Evolutionary conservation across 1,140 invertebrate genomes (phyloP).

Genomic region (Daktulosphaira vitifoliae): DNA sequence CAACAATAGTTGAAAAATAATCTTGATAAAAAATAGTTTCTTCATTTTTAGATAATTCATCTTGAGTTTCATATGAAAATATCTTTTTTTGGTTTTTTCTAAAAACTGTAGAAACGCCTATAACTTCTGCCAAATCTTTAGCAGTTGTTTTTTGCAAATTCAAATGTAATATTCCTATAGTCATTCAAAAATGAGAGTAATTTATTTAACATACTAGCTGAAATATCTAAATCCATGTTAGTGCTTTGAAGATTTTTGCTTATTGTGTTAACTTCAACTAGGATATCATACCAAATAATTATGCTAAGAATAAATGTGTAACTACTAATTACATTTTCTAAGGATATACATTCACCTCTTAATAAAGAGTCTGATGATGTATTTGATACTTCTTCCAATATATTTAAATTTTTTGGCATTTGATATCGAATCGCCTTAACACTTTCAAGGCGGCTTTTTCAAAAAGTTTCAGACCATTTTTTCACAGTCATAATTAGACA

Average conservation of each 20-base stretch:
- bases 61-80: no score
- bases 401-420: background rate
- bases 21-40: slow-evolving; percentile 6
- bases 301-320: slow-evolving; percentile 27
- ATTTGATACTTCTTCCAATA: slow-evolving; percentile 7
- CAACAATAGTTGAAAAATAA: slow-evolving; percentile 11
- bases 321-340: slow-evolving; percentile 9
- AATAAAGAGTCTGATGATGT: background rate
- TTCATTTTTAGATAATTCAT: slow-evolving; percentile 1
- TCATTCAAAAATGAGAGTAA: background rate
- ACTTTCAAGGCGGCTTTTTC: slow-evolving; percentile 1
- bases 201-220: background rate
- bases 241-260: background rate
- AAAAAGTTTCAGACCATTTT: background rate
- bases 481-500: background rate
- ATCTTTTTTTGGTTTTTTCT: background rate
- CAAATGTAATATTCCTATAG: background rate
- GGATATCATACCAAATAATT: no score
- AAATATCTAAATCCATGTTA: background rate
- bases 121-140: background rate
- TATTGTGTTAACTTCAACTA: slow-evolving; percentile 32
- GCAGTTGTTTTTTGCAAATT: slow-evolving; percentile 1
- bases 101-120: background rate
- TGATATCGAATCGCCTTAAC: slow-evolving; percentile 18
- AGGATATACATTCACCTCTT: slow-evolving; percentile 12